Evolutionary conservation across 2,113 vertebrate species (phyloP), one percentile per base, ranked within the genome.

Genomic region (Mastomys natalensis): DNA sequence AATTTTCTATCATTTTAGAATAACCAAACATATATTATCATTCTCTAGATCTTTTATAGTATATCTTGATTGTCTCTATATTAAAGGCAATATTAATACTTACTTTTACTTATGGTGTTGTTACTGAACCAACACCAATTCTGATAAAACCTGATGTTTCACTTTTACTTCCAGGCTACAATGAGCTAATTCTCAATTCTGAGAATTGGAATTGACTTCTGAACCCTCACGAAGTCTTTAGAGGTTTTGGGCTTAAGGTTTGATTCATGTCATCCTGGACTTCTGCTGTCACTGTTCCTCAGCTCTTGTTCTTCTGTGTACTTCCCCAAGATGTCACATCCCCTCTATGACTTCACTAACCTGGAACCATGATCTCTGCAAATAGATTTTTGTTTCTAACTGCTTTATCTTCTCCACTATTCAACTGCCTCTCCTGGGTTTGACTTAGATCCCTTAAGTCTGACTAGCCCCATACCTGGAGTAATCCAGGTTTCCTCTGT

Each of bases 181-280:
- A 1, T 9, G 40, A 22, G 3, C 16, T 58, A 6, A 13, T 76
- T 94, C 55, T 95, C 51, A 58, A 34, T 97, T 97, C 96, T 62
- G 90, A 97, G 96, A 97, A 97, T n/a, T 26, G 43, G 90, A 86
- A 77, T 66, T 95, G 60, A 17, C 37, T 92, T 81, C 82, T 66
- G 93, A 94, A 72, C 40, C 40, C 64, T 77, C 37, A 58, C 31
- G 76, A 81, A 84, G 68, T 55, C 87, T 88, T 94, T n/a, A 85
- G 62, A 84, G 58, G 64, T 34, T 9, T 92, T n/a, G 5, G 72
- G 34, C 74, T 89, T 78, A 45, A 55, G 66, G 62, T 77, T 91
- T 72, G 82, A 45, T 19, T 70, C 74, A 58, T 92, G 66, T 51
- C 64, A 40, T 5, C 81, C 89, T 73, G 26, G 51, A 29, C 84